These are phyloP conservation scores for Andrena camellia DNA, from an alignment of 2,888 invertebrate species.

Conservation along the genomic window DNA sequence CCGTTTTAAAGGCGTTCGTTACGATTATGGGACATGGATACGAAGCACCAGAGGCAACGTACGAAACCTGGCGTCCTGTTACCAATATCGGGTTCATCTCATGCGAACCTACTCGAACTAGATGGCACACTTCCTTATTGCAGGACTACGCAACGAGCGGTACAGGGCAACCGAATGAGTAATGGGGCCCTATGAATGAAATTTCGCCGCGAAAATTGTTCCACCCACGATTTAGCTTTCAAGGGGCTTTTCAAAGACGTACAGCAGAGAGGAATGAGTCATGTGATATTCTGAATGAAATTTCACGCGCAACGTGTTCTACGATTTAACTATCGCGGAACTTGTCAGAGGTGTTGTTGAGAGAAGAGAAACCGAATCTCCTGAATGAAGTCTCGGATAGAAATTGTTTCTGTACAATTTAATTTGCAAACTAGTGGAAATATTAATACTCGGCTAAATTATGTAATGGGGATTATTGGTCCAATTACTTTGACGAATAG, in stretches of 20 bases:
- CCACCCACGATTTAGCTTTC: slow-evolving; percentile 5
- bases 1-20: slow-evolving; percentile 41
- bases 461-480: no score
- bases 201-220: slow-evolving; percentile 3
- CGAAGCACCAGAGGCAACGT: slow-evolving; percentile 13
- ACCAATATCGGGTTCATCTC: slow-evolving; percentile 42
- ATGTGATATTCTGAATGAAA: slow-evolving; percentile 1
- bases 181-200: slow-evolving; percentile 25
- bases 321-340: background rate
- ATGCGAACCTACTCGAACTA: slow-evolving; percentile 6
- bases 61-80: slow-evolving; percentile 27
- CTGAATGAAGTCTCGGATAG: no score
- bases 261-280: background rate
- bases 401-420: no score
- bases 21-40: slow-evolving; percentile 27
- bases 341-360: background rate
- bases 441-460: no score
- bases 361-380: background rate
- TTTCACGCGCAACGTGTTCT: background rate
- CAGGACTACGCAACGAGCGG: background rate
- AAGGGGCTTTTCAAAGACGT: background rate
- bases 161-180: background rate
- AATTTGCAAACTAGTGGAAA: no score
- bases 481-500: no score
- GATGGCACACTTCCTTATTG: slow-evolving; percentile 55